Evolutionary conservation across 1,140 invertebrate species (phyloP).

Genomic region (Philotrypesis tridentata): DNA sequence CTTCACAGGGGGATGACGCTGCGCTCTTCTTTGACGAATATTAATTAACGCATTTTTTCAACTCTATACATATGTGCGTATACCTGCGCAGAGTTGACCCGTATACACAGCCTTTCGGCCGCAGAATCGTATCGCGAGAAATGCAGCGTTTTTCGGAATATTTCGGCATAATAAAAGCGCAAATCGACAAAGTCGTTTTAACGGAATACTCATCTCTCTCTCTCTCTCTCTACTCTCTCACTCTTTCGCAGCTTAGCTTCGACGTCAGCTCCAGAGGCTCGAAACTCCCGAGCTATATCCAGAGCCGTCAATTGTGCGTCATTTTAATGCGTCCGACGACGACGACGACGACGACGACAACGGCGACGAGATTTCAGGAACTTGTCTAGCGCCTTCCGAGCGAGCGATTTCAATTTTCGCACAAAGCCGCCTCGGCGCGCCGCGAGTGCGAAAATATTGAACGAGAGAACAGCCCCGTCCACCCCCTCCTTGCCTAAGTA

Average conservation of each 20-base stretch:
- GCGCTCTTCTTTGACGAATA: neutral
- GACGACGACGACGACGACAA: neutral
- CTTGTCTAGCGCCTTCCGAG: neutral
- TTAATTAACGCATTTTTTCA: neutral
- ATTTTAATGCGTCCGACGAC: constrained; percentile 22
- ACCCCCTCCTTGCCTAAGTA: too few species aligned
- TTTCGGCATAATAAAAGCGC: too few species aligned
- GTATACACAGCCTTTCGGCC: too few species aligned
- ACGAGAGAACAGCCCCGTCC: neutral
- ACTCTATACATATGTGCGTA: too few species aligned
- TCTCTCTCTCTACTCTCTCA: too few species aligned
- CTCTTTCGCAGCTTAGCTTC: neutral
- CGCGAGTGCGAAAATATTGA: constrained; percentile 23
- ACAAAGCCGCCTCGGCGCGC: neutral
- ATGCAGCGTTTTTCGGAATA: neutral
- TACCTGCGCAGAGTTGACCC: too few species aligned
- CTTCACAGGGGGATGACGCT: neutral
- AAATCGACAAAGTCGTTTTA: constrained; percentile 6
- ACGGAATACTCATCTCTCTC: constrained; percentile 30
- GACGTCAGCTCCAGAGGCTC: constrained; percentile 14
- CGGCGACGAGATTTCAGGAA: constrained; percentile 14
- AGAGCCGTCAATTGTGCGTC: constrained; percentile 30
- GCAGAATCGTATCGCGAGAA: too few species aligned
- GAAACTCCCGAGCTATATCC: constrained; percentile 9
- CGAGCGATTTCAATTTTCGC: constrained; percentile 32